A percentile compares a stretch with the other conserved stretches of the same genome.
phyloP scores from a whole-genome alignment of 2,797 vertebrate species.

The Tokudaia tokunoshimensis region DNA sequence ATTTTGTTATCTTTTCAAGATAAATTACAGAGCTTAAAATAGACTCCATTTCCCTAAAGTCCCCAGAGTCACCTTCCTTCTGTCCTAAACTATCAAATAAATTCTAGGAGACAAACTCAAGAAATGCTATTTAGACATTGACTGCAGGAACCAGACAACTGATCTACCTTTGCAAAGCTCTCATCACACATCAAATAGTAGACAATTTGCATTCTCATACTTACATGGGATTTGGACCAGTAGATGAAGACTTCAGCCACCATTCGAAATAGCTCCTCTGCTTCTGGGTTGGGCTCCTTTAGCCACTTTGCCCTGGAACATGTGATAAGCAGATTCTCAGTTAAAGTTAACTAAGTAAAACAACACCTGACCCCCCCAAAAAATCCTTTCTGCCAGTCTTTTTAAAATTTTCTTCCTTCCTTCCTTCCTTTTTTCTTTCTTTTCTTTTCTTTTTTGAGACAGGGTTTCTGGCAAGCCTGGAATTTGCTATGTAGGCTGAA shows the following conservation, averaged over 20 bases:
- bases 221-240: constrained; percentile 98
- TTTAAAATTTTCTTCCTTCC: background rate
- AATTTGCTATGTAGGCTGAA: background rate
- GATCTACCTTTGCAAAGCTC: background rate
- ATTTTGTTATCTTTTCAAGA: background rate
- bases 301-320: constrained; percentile 94
- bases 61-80: background rate
- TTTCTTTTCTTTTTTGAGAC: background rate
- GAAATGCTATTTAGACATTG: background rate
- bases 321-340: background rate
- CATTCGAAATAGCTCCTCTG: constrained; percentile 96
- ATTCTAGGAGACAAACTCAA: background rate
- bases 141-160: background rate
- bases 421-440: background rate
- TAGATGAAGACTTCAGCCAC: constrained; percentile 98
- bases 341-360: background rate
- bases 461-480: background rate
- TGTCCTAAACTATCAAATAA: background rate
- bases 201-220: constrained; percentile 54
- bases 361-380: too few relatives aligned
- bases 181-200: background rate
- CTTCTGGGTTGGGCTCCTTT: constrained; percentile 95
- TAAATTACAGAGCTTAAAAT: constrained; percentile 8
- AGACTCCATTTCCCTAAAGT: background rate
- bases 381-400: background rate